Percentiles rank a stretch among this genome's conserved stretches.
Conservation (phyloP, 2,797 vertebrate species). For the Podarcis siculus region DNA sequence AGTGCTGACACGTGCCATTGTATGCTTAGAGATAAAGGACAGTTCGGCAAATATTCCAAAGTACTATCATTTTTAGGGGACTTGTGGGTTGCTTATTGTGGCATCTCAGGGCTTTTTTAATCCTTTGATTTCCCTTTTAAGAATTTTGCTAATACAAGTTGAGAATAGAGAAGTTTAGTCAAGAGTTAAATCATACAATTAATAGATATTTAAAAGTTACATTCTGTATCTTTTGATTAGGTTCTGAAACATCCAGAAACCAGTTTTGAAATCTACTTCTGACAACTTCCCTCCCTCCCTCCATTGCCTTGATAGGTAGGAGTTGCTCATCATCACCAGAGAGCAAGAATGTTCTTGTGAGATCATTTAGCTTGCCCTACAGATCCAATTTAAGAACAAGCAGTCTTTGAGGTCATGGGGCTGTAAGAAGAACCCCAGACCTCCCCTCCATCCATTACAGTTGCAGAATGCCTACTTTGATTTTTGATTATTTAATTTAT, state of each 20-base stretch:
- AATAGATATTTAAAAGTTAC: neutral
- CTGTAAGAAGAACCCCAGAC: too few species aligned
- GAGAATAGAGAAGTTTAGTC: neutral
- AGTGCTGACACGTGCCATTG: accelerated
- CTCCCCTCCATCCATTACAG: too few species aligned
- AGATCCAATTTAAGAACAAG: neutral
- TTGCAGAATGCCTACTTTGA: too few species aligned
- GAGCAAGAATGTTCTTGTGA: too few species aligned
- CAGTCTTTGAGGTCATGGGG: neutral
- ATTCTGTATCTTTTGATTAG: neutral
- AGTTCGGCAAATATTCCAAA: neutral
- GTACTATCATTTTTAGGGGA: accelerated
- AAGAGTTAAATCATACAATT: neutral
- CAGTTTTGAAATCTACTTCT: neutral
- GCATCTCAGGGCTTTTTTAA: slow-evolving; percentile 67
- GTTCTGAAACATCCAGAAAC: neutral
- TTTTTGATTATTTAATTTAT: too few species aligned
- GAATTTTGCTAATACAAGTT: neutral
- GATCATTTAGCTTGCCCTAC: too few species aligned
- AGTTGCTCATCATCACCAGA: too few species aligned
- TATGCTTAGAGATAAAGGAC: neutral
- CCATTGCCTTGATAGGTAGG: too few species aligned
- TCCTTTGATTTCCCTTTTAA: slow-evolving; percentile 2
- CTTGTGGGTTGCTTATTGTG: slow-evolving; percentile 3
- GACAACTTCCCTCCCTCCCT: too few species aligned